phyloP scores from a whole-genome alignment of 2,113 vertebrate species.

The Oreamnos americanus region DNA sequence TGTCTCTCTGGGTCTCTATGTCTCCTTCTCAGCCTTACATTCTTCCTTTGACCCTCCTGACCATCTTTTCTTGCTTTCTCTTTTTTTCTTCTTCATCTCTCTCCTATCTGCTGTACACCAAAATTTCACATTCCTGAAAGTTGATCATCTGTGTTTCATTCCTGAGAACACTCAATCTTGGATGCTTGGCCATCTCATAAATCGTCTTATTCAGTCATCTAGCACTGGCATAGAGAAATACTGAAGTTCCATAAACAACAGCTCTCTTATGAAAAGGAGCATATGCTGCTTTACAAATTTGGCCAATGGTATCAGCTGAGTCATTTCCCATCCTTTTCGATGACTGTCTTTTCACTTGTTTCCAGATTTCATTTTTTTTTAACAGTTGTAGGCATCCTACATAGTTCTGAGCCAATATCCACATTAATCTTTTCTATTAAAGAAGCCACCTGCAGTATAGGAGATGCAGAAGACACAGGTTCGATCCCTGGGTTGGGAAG shows the following conservation, averaged over 20 bases:
- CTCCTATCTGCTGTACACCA: neutral
- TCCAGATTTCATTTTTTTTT: neutral
- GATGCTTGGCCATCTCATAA: neutral
- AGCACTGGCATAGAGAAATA: neutral
- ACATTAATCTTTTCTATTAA: neutral
- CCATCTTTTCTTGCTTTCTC: neutral
- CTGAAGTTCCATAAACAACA: neutral
- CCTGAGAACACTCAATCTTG: neutral
- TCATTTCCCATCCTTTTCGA: neutral
- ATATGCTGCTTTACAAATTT: neutral
- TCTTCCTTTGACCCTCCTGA: neutral
- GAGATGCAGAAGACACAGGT: neutral
- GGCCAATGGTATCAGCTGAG: neutral
- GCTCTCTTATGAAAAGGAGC: neutral
- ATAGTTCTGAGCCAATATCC: neutral
- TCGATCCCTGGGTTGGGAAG: neutral
- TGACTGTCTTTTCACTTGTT: neutral
- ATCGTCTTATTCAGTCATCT: neutral
- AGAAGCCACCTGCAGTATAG: neutral
- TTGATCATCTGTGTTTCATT: neutral
- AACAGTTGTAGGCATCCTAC: neutral
- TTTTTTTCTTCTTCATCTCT: neutral
- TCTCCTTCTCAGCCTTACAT: neutral
- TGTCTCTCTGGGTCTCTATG: neutral
- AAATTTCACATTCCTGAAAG: neutral